These are phyloP conservation scores for Orgyia antiqua DNA, from an alignment of 2,888 invertebrate genomes.

Conservation along the genomic window DNA sequence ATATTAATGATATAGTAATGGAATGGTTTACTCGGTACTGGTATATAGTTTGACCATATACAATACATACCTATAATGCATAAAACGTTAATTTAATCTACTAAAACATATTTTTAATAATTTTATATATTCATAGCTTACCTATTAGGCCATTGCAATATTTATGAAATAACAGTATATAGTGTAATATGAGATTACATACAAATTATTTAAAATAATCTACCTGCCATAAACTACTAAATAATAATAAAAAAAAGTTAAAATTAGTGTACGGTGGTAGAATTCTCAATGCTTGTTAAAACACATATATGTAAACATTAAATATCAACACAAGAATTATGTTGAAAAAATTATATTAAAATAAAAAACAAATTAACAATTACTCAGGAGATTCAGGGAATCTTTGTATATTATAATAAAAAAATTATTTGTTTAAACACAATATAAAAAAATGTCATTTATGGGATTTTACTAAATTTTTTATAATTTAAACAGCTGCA, in stretches of 20 bases:
- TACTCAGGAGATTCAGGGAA: constrained; percentile 34
- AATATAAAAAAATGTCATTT: constrained; percentile 4
- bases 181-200: constrained; percentile 61
- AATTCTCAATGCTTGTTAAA: constrained; percentile 22
- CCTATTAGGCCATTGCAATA: constrained; percentile 39
- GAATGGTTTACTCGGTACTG: constrained; percentile 44
- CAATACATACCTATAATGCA: too few relatives aligned
- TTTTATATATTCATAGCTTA: constrained; percentile 15
- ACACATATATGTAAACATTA: constrained; percentile 15
- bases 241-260: constrained; percentile 9
- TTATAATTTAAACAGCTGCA: too few relatives aligned
- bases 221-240: constrained; percentile 9
- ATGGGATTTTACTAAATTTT: too few relatives aligned
- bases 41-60: constrained; percentile 29
- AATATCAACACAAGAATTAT: constrained; percentile 15
- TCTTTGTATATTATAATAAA: constrained; percentile 18
- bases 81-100: too few relatives aligned
- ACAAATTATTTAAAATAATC: constrained; percentile 25
- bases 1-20: constrained; percentile 31
- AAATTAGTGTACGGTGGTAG: constrained; percentile 12
- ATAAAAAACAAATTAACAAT: constrained; percentile 14
- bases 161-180: constrained; percentile 27
- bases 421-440: constrained; percentile 1
- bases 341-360: constrained; percentile 14
- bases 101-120: not conserved